Base-by-base conservation (phyloP, 2,888 invertebrate genomes). In the Synanthedon formicaeformis region DNA sequence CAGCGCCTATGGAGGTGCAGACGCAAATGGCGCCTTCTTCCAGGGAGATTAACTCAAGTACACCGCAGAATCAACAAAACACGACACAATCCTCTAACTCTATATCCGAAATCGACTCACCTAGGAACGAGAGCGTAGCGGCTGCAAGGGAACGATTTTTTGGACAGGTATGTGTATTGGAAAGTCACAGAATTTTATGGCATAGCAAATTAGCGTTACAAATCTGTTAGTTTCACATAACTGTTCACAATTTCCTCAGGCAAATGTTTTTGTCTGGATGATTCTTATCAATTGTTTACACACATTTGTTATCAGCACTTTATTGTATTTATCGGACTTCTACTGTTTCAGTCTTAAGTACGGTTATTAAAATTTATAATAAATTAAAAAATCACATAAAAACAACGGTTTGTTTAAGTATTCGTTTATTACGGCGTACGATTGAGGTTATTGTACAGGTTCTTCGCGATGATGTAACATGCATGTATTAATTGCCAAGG, bases 141-240 rank as follows among this genome's bases (percentile, higher is more conserved):
- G 75, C 73, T 51, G 87, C 87, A 16, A 73, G 87, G 60, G 86
- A 86, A 66, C 77, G 86, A 57, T 87, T 87, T 70, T 86, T 87
- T 58, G 76, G 76, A 63, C 81, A 86, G 87, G 87, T 86, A 50
- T 12, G 13, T 51, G 18, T 10, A 50, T 27, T n/a, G 23, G 23
- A 23, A 23, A 23, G 23, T 5, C 23, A 23, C 1, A 23, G 23
- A 23, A 23, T 23, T 13, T 12, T 56, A 53, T 23, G 23, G 56
- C 64, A 60, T 62, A 66, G 65, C 68, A 64, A 81, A 79, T 80
- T 70, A 67, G 70, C 72, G 77, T 69, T 80, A 78, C 80, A 71
- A 77, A 78, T 75, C 69, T 34, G 34, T 34, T 23, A 10, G 34
- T 34, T 34, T 34, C 34, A 34, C 10, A 2, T 10, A 34, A 34